These are phyloP conservation scores for Eumeta japonica DNA, from an alignment of 1,140 invertebrate species.

Conservation along the genomic window DNA sequence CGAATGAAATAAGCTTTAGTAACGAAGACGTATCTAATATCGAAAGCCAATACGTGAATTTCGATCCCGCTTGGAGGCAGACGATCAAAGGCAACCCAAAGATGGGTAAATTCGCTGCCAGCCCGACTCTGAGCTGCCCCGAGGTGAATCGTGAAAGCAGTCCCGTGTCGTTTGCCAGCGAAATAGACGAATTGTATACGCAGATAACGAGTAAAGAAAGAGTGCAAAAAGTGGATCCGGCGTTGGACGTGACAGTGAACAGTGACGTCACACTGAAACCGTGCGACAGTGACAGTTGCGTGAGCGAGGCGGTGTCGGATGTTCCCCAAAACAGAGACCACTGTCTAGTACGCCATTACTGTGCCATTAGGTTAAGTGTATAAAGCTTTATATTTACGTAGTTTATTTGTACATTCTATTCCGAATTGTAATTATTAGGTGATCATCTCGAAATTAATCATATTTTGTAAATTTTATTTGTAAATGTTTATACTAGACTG, in stretches of 20 bases:
- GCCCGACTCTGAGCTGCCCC: constrained; percentile 45
- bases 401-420: constrained; percentile 28
- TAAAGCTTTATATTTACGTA: constrained; percentile 22
- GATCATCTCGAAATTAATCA: too few species aligned
- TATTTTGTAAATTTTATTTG: too few species aligned
- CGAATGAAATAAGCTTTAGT: constrained; percentile 54
- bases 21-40: constrained; percentile 49
- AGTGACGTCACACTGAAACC: constrained; percentile 46
- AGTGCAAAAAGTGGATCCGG: constrained; percentile 21
- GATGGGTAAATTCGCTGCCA: constrained; percentile 45
- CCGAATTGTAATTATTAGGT: too few species aligned
- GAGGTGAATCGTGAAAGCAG: constrained; percentile 49
- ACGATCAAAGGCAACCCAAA: constrained; percentile 48
- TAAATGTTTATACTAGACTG: not conserved
- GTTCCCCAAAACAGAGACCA: constrained; percentile 28
- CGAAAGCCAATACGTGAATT: constrained; percentile 53
- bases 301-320: constrained; percentile 48
- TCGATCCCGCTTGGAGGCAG: constrained; percentile 47
- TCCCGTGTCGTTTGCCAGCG: constrained; percentile 53
- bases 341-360: too few species aligned
- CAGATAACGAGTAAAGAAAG: constrained; percentile 53
- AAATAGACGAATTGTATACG: constrained; percentile 61
- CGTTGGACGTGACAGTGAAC: constrained; percentile 35
- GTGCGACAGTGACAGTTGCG: constrained; percentile 50
- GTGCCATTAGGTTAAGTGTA: constrained; percentile 26